These are phyloP conservation scores for Axea sp. DNA, from an alignment of 2,888 invertebrate species.

Conservation along the genomic window DNA sequence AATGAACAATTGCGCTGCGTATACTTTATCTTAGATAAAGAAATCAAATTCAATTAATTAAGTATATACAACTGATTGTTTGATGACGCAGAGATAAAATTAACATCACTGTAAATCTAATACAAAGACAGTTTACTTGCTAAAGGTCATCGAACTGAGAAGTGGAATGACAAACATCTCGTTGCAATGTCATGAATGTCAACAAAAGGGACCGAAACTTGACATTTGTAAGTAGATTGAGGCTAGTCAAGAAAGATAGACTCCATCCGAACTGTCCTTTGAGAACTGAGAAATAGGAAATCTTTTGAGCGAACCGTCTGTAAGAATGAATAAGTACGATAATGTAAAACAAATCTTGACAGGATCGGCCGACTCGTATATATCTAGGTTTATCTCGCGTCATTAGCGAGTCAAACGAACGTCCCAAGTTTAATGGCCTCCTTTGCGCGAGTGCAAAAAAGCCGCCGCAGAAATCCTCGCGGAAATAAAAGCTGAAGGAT, in stretches of 20 bases:
- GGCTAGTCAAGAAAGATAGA: conserved; percentile 9
- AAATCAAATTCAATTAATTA: no score
- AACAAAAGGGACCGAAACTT: conserved; percentile 21
- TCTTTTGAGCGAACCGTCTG: conserved; percentile 10
- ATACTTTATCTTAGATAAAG: no score
- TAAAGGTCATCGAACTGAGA: conserved; percentile 23
- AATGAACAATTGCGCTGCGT: no score
- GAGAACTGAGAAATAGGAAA: conserved; percentile 25
- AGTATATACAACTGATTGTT: no score
- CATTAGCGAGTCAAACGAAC: conserved; percentile 47
- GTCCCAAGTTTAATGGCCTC: conserved; percentile 46
- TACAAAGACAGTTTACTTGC: no score
- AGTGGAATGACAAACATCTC: conserved; percentile 16
- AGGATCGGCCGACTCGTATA: conserved; percentile 40
- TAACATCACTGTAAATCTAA: no score
- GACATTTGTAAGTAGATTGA: conserved; percentile 12
- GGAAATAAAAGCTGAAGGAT: conserved; percentile 34
- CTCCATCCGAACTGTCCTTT: conserved; percentile 19
- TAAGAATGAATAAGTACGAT: conserved; percentile 40
- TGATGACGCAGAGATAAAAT: no score
- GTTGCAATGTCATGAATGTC: conserved; percentile 30
- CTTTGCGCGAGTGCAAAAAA: conserved; percentile 30
- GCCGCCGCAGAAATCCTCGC: conserved; percentile 35
- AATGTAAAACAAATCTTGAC: conserved; percentile 53
- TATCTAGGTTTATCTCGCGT: conserved; percentile 47